Percentiles rank a stretch among this genome's conserved stretches.
These are phyloP conservation scores for Bilobella aurantiaca DNA, from an alignment of 1,140 invertebrate species.

Conservation along the genomic window DNA sequence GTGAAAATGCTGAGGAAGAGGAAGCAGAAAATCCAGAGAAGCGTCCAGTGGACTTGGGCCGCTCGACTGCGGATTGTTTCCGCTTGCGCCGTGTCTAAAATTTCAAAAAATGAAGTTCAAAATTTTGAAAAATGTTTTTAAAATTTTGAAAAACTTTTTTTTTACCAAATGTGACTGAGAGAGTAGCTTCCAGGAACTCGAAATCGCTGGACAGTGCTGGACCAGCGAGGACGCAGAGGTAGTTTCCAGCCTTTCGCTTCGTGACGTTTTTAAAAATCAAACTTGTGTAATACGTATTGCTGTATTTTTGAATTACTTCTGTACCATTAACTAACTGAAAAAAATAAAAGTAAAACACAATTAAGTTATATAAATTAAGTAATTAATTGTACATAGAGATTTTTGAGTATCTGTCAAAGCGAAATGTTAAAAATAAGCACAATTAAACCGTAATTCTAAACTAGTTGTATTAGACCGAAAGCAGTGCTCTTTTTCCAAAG, in stretches of 20 bases:
- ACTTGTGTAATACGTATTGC: slow-evolving; percentile 20
- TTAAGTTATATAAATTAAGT: no score
- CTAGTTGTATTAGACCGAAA: no score
- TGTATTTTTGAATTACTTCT: slow-evolving; percentile 6
- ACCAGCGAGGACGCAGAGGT: slow-evolving; percentile 22
- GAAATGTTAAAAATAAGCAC: no score
- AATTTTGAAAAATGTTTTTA: background rate
- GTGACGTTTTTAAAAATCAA: slow-evolving; percentile 26
- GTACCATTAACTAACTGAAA: slow-evolving; percentile 19
- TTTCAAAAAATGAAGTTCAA: no score
- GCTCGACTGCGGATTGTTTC: slow-evolving; percentile 3
- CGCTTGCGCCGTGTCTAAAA: slow-evolving; percentile 13
- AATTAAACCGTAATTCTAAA: no score
- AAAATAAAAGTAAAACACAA: background rate
- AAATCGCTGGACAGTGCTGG: slow-evolving; percentile 10
- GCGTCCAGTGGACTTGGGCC: slow-evolving; percentile 16
- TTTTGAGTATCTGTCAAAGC: no score
- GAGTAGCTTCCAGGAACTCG: slow-evolving; percentile 13
- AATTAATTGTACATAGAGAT: no score
- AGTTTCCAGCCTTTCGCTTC: slow-evolving; percentile 17
- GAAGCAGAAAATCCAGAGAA: slow-evolving; percentile 23
- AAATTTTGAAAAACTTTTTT: background rate
- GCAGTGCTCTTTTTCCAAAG: no score
- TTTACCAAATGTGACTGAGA: slow-evolving; percentile 17
- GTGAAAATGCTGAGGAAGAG: slow-evolving; percentile 15